These are phyloP conservation scores for Macroglossus sobrinus DNA, from an alignment of 2,113 vertebrate species.

Conservation along the genomic window DNA sequence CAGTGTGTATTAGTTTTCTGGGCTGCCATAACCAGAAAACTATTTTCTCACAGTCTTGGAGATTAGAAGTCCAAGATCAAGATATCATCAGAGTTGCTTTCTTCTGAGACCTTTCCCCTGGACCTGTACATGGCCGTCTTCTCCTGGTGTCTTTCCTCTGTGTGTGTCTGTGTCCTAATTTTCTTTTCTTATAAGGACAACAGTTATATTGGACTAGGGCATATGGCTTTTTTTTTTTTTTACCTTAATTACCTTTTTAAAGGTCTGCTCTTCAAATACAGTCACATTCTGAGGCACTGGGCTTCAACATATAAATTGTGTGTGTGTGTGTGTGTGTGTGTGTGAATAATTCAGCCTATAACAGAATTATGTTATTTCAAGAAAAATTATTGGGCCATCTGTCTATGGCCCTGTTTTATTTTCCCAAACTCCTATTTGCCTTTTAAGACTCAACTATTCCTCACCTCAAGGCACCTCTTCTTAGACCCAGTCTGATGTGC, in stretches of 20 bases:
- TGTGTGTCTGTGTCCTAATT: background rate
- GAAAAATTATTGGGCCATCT: background rate
- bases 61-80: background rate
- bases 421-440: background rate
- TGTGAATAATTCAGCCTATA: background rate
- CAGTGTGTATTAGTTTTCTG: background rate
- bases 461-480: background rate
- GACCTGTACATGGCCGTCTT: background rate
- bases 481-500: background rate
- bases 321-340: background rate
- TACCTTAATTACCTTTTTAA: background rate
- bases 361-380: background rate
- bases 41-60: background rate
- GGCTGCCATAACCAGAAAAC: background rate
- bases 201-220: background rate
- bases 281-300: background rate
- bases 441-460: background rate
- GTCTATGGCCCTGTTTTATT: background rate
- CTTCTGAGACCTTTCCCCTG: background rate
- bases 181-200: background rate
- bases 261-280: background rate
- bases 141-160: background rate
- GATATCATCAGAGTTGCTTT: background rate
- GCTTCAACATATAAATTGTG: background rate
- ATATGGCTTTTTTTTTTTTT: background rate